Evolutionary conservation across 2,113 vertebrate genomes (phyloP), one percentile per base, ranked within the genome.

Genomic region (Cepphus grylle): DNA sequence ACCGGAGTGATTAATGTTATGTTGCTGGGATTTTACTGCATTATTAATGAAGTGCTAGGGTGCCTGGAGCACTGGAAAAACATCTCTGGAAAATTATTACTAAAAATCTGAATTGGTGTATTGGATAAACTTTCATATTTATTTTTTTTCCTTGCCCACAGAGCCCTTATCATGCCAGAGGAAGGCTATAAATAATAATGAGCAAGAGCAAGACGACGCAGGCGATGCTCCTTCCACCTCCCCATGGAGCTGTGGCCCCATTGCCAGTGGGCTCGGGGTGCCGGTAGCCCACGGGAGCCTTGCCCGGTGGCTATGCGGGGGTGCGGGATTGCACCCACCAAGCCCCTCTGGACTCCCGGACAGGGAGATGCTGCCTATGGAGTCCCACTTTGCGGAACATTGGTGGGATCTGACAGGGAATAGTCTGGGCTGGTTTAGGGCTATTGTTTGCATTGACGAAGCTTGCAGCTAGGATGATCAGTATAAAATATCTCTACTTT

Each of bases 21-120:
- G 91, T 91, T 96, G 61, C 96, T 85, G 83, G 91, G 91, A 95
- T 97, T 97, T 96, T 96, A 96, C 95, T 89, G 93, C 93, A 93
- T 93, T 96, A 96, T 97, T 97, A 95, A 97, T 93, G 96, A 96
- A 89, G 93, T 97, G 88, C 76, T 91, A 94, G 73, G 86, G 77
- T 82, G 93, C 93, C 83, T 95, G 77, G 86, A 94, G 94, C 91
- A 88, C 93, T 96, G 73, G 88, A 96, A 96, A 96, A 97, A 94
- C 93, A 93, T 89, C 61, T 77, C 79, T 5, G 83, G 94, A 92
- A 95, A 96, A 97, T 76, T 91, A 97, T 96, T 91, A 29, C 84
- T 80, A 59, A 96, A 91, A 96, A 58, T 81, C 86, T 87, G 86
- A 95, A 96, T 90, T 45, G 62, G 78, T n/a, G 29, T 67, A 81